phyloP scores from a whole-genome alignment of 2,888 invertebrate species.

The Spicauda simplicius region DNA sequence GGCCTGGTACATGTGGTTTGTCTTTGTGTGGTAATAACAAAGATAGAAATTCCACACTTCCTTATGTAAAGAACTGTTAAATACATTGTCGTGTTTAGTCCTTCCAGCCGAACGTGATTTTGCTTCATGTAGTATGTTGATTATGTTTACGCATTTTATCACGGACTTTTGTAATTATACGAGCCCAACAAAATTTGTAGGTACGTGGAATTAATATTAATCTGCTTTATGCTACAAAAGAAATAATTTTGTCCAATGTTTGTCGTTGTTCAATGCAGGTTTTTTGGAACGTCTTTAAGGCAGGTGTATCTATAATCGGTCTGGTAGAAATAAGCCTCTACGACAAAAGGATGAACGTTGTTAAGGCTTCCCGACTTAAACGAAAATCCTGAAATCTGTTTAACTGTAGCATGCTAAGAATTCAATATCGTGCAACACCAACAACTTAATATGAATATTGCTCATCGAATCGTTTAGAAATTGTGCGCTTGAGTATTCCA shows the following conservation, averaged over 20 bases:
- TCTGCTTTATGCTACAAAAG: too few relatives aligned
- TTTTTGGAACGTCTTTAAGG: too few relatives aligned
- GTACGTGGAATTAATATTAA: too few relatives aligned
- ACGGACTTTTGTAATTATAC: not conserved
- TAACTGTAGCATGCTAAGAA: not conserved
- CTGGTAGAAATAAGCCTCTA: not conserved
- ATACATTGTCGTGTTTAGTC: not conserved
- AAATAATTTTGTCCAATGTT: too few relatives aligned
- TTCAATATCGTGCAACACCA: slow-evolving; percentile 5
- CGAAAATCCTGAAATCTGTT: not conserved
- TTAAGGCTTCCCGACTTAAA: not conserved
- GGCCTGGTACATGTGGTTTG: not conserved
- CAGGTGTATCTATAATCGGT: not conserved
- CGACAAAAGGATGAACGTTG: not conserved
- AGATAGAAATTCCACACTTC: not conserved
- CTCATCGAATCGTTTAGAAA: slow-evolving; percentile 3
- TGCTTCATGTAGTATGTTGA: not conserved
- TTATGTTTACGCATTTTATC: not conserved
- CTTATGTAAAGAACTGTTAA: too few relatives aligned
- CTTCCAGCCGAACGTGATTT: not conserved
- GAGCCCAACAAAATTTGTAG: too few relatives aligned
- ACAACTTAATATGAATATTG: slow-evolving; percentile 11
- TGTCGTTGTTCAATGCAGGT: not conserved
- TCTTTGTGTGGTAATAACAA: not conserved
- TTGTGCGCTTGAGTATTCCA: not conserved